These are phyloP conservation scores for Oncorhynchus kisutch DNA, from an alignment of 2,113 vertebrate species.

Conservation along the genomic window DNA sequence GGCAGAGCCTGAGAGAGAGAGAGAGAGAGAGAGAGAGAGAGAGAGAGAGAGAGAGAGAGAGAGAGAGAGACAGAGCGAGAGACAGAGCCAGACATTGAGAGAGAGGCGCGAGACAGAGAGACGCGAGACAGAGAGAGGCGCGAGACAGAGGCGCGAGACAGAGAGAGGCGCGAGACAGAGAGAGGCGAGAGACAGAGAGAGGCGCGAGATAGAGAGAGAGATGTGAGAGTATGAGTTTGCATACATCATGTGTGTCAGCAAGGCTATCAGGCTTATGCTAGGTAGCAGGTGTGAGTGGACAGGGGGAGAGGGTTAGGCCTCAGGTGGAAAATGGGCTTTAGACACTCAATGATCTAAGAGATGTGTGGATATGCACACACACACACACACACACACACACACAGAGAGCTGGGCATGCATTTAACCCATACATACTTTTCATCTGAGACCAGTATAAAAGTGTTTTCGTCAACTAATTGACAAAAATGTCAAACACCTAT, in stretches of 20 bases:
- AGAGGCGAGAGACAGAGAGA: not conserved
- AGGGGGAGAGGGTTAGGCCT: not conserved
- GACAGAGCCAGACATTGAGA: no score
- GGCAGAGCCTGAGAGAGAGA: constrained; percentile 34
- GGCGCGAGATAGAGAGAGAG: not conserved
- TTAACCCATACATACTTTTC: no score
- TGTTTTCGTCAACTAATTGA: no score
- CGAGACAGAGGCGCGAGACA: not conserved
- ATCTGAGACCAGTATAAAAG: no score
- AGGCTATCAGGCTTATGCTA: not conserved
- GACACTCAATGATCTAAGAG: not conserved
- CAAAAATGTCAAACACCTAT: no score
- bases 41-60: no score
- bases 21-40: no score
- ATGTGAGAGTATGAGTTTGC: not conserved
- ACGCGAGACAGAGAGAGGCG: not conserved
- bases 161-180: not conserved
- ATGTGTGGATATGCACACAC: not conserved
- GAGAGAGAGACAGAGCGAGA: no score
- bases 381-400: not conserved
- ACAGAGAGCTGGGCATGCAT: not conserved
- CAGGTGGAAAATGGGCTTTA: constrained; percentile 11
- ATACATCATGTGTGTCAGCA: not conserved
- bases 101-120: no score
- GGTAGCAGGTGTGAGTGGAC: not conserved